phyloP scores from a whole-genome alignment of 2,113 vertebrate genomes.

The Apteryx mantelli region DNA sequence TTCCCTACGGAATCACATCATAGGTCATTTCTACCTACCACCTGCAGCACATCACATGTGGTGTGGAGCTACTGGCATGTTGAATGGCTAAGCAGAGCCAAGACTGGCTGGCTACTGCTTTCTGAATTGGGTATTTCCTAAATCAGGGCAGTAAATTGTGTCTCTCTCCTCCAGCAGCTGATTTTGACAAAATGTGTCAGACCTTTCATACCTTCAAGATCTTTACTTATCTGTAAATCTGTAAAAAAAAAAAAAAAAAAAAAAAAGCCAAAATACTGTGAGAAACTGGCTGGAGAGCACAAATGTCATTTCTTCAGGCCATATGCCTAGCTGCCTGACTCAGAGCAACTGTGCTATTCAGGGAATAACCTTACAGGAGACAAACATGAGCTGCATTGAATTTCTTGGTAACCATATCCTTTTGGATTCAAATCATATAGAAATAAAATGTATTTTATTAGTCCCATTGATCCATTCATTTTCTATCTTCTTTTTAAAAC shows the following conservation, averaged over 20 bases:
- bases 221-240: neutral
- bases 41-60: fast-evolving
- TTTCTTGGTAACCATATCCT: neutral
- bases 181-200: neutral
- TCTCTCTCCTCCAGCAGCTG: neutral
- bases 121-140: neutral
- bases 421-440: neutral
- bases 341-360: neutral
- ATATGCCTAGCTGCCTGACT: neutral
- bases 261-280: neutral
- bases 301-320: neutral
- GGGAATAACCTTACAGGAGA: neutral
- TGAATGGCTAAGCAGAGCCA: neutral
- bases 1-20: neutral
- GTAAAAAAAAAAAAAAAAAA: neutral
- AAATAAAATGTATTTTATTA: neutral
- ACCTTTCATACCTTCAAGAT: neutral
- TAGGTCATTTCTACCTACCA: neutral
- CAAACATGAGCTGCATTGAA: neutral
- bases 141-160: too few species aligned
- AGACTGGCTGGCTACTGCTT: neutral
- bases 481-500: neutral
- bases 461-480: neutral
- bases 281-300: neutral
- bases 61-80: neutral